These are phyloP conservation scores for Callyntrura guangdongensis DNA, from an alignment of 2,888 invertebrate genomes.

Conservation along the genomic window DNA sequence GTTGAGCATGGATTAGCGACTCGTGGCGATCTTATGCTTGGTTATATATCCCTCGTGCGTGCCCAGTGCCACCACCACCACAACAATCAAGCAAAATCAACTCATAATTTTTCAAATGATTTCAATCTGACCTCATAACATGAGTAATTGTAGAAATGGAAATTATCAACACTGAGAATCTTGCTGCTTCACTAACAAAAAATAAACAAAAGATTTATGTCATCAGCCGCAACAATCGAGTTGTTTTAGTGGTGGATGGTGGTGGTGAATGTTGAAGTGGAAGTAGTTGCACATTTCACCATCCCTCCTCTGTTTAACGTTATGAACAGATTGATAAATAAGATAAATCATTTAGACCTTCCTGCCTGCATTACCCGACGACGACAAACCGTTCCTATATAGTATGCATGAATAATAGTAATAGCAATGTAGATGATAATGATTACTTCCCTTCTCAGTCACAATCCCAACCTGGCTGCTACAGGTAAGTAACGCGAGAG, in stretches of 20 bases:
- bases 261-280: slow-evolving; percentile 2
- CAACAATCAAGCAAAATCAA: not conserved
- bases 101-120: slow-evolving; percentile 36
- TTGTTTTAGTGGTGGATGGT: slow-evolving; percentile 36
- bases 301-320: not conserved
- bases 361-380: slow-evolving; percentile 13
- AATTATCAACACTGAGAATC: slow-evolving; percentile 2
- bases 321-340: not conserved
- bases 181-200: slow-evolving; percentile 7
- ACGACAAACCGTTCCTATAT: not conserved
- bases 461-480: not conserved
- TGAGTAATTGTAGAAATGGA: slow-evolving; percentile 34
- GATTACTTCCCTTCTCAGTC: slow-evolving; percentile 32
- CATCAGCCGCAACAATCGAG: slow-evolving; percentile 42
- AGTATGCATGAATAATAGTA: not conserved
- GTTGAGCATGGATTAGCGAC: not conserved
- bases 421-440: not conserved
- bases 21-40: too few species aligned
- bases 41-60: not conserved
- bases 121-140: slow-evolving; percentile 43
- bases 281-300: slow-evolving; percentile 19
- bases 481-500: slow-evolving; percentile 39
- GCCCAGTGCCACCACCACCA: not conserved
- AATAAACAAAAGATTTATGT: slow-evolving; percentile 37
- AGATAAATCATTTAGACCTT: slow-evolving; percentile 29